These are phyloP conservation scores for Ectemnius cavifrons DNA, from an alignment of 2,888 invertebrate species.

Conservation along the genomic window DNA sequence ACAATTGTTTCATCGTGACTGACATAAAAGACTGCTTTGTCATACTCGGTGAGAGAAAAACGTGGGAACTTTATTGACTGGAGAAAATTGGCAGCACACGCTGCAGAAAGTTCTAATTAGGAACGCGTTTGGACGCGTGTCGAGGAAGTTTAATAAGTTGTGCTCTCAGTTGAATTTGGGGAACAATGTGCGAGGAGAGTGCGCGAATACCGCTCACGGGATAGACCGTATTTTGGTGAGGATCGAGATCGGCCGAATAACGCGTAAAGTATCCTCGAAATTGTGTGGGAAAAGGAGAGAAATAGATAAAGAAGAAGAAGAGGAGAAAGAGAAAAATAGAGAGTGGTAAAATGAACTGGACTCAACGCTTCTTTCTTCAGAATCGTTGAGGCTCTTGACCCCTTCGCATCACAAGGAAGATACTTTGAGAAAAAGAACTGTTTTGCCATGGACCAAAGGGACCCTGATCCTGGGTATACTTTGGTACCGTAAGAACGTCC, in stretches of 20 bases:
- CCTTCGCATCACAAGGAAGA: neutral
- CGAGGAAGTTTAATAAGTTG: neutral
- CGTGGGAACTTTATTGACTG: too few species aligned
- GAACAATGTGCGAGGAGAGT: too few species aligned
- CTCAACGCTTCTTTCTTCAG: neutral
- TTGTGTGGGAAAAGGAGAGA: neutral
- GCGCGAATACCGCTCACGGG: too few species aligned
- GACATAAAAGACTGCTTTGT: too few species aligned
- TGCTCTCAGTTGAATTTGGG: too few species aligned
- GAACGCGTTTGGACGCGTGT: too few species aligned
- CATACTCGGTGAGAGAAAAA: too few species aligned
- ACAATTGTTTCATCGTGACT: too few species aligned
- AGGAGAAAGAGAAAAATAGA: neutral
- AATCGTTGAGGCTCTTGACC: neutral
- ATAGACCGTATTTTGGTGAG: neutral
- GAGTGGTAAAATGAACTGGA: neutral
- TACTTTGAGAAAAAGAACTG: slow-evolving; percentile 16
- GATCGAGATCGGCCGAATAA: too few species aligned
- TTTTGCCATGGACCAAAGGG: slow-evolving; percentile 36
- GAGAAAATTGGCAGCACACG: too few species aligned
- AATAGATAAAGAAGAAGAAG: neutral
- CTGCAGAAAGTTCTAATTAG: too few species aligned
- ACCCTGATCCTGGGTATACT: slow-evolving; percentile 7
- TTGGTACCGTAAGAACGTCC: slow-evolving; percentile 37
- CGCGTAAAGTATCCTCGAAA: too few species aligned